Conservation (phyloP, 2,113 vertebrate genomes). For the Brienomyrus longianalis region DNA sequence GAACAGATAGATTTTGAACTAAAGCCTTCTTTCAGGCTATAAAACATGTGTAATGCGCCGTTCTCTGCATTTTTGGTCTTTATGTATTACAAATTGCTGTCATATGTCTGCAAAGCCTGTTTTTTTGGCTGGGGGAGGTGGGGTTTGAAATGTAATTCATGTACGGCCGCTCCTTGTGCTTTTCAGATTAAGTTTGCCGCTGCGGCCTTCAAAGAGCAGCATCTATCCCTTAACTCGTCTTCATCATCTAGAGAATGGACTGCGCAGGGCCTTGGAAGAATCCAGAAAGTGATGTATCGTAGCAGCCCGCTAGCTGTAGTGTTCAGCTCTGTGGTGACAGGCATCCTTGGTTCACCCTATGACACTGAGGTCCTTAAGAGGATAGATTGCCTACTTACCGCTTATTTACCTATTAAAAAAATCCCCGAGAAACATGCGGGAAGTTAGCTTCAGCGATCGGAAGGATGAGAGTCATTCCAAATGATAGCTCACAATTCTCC, state of each 20-base stretch:
- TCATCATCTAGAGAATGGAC: neutral
- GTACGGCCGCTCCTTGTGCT: conserved; percentile 33
- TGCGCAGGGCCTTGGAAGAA: conserved; percentile 35
- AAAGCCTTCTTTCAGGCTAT: neutral
- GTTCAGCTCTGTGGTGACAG: neutral
- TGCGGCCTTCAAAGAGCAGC: conserved; percentile 41
- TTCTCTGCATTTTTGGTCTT: neutral
- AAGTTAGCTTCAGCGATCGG: conserved; percentile 53
- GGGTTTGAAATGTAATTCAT: conserved; percentile 26
- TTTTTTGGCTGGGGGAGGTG: conserved; percentile 32
- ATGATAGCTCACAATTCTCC: conserved; percentile 58
- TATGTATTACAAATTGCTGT: conserved; percentile 22
- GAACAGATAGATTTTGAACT: conserved; percentile 11
- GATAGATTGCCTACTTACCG: conserved; percentile 53
- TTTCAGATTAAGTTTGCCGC: conserved; percentile 52
- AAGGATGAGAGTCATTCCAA: conserved; percentile 58
- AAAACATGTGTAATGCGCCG: neutral
- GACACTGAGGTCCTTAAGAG: conserved; percentile 55
- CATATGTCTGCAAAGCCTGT: conserved; percentile 23
- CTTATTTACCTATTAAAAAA: conserved; percentile 37
- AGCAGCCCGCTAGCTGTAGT: conserved; percentile 19
- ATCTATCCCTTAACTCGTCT: conserved; percentile 46
- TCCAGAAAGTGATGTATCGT: conserved; percentile 45
- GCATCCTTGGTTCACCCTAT: conserved; percentile 36
- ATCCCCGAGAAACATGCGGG: conserved; percentile 44